Base-by-base conservation (phyloP, 2,888 invertebrate genomes). In the Drosophila nr. perissopoda region DNA sequence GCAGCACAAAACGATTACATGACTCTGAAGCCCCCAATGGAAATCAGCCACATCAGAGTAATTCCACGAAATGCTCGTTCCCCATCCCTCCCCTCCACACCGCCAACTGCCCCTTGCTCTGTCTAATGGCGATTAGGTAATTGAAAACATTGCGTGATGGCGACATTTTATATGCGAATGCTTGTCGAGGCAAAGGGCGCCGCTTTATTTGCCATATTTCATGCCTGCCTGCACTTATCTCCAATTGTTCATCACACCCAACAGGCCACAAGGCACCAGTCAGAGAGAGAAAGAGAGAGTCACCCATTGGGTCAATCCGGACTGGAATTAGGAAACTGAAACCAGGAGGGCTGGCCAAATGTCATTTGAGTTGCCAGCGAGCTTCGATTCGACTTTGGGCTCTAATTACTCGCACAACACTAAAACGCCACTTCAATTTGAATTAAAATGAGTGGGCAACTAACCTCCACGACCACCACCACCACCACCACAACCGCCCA, bases 151-250 rank as follows among this genome's bases (percentile, higher is more conserved):
- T 88, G 86, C 86, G 86, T 87, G 86, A 73, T 67, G 74, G 81
- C 88, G 83, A 89, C 88, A 86, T 88, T 88, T 84, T 81, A 85
- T 83, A 52, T 76, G 74, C 40, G 76, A 76, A 61, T 74, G 63
- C 48, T 48, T 60, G 42, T 53, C 21, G n/a, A 33, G 57, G 36
- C 36, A 36, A 10, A 51, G 69, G 34, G 49, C 63, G 70, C 31
- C 70, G 81, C 59, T 88, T 89, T 86, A 86, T 86, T 89, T 88
- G 82, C 88, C 75, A 86, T 89, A 89, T 86, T 86, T 86, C 85
- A 86, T 86, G 85, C 88, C 89, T 88, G 89, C 89, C 85, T 85
- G 88, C 85, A 89, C 85, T 89, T 86, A 86, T 89, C 85, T 86
- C 71, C 85, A 76, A 86, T 89, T 89, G 85, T 88, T 74, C 88